A percentile compares a stretch with the other conserved stretches of the same genome.
phyloP scores from a whole-genome alignment of 1,140 invertebrate genomes.

The Drosophila sproati region DNA sequence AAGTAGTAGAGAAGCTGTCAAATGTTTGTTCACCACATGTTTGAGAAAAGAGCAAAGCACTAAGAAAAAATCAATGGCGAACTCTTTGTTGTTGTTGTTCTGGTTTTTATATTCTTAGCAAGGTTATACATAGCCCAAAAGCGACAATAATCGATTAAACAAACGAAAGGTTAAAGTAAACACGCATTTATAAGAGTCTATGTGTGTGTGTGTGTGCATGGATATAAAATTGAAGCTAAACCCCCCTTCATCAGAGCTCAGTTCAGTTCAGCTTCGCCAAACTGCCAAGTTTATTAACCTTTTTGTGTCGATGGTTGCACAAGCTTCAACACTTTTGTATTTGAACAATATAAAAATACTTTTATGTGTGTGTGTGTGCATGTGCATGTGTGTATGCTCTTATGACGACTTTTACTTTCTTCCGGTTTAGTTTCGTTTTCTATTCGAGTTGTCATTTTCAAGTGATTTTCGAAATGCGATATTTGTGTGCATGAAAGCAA shows the following conservation, averaged over 20 bases:
- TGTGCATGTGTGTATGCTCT: too few relatives aligned
- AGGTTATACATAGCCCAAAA: conserved; percentile 57
- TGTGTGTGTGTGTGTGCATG: conserved; percentile 15
- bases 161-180: conserved; percentile 75
- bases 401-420: conserved; percentile 65
- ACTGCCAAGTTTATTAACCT: conserved; percentile 72
- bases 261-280: conserved; percentile 3
- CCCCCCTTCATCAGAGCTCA: not conserved
- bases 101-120: conserved; percentile 64
- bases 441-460: not conserved
- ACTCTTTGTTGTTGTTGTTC: conserved; percentile 14
- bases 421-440: conserved; percentile 38
- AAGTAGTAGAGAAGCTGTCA: conserved; percentile 27
- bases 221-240: conserved; percentile 17
- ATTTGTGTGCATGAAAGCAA: conserved; percentile 9
- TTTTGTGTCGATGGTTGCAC: conserved; percentile 40
- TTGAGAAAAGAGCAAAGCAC: conserved; percentile 22
- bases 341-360: conserved; percentile 8
- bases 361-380: not conserved
- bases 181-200: conserved; percentile 8
- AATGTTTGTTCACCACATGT: conserved; percentile 54
- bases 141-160: conserved; percentile 72
- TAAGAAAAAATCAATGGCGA: conserved; percentile 14
- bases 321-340: conserved; percentile 22
- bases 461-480: conserved; percentile 10